Evolutionary conservation across 2,113 vertebrate species (phyloP).

Genomic region (Geococcyx californianus): DNA sequence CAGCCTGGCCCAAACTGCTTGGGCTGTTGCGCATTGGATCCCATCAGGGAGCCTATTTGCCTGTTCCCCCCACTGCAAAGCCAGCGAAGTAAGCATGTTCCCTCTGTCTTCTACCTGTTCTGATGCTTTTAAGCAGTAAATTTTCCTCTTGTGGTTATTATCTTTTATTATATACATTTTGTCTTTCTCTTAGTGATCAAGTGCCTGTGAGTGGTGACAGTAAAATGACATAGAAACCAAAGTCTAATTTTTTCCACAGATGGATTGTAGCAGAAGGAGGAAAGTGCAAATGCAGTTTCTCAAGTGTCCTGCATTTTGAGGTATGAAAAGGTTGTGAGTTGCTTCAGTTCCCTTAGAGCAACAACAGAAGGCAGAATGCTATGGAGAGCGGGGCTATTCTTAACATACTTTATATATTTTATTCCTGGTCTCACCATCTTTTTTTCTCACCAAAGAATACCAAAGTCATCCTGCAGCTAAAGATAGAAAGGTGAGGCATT

Average conservation of each 20-base stretch:
- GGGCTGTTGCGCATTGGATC: background rate
- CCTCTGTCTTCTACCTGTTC: background rate
- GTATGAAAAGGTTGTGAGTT: conserved; percentile 14
- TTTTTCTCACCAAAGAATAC: background rate
- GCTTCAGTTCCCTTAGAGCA: conserved; percentile 15
- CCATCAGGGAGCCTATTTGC: background rate
- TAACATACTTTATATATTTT: background rate
- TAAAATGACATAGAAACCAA: conserved; percentile 29
- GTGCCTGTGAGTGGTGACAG: conserved; percentile 35
- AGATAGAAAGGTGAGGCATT: conserved; percentile 29
- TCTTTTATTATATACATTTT: conserved; percentile 2
- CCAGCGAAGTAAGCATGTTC: background rate
- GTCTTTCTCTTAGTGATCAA: conserved; percentile 7
- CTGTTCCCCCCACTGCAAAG: background rate
- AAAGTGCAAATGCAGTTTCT: conserved; percentile 67
- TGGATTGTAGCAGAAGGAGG: conserved; percentile 64
- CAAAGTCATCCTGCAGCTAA: conserved; percentile 20
- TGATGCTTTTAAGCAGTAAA: background rate
- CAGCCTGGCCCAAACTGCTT: background rate
- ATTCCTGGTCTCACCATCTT: background rate
- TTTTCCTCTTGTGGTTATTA: background rate
- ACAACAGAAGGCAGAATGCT: conserved; percentile 41
- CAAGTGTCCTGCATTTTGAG: conserved; percentile 34
- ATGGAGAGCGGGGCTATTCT: background rate
- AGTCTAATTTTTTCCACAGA: conserved; percentile 68